These are phyloP conservation scores for Musca domestica DNA, from an alignment of 1,140 invertebrate genomes.

Conservation along the genomic window DNA sequence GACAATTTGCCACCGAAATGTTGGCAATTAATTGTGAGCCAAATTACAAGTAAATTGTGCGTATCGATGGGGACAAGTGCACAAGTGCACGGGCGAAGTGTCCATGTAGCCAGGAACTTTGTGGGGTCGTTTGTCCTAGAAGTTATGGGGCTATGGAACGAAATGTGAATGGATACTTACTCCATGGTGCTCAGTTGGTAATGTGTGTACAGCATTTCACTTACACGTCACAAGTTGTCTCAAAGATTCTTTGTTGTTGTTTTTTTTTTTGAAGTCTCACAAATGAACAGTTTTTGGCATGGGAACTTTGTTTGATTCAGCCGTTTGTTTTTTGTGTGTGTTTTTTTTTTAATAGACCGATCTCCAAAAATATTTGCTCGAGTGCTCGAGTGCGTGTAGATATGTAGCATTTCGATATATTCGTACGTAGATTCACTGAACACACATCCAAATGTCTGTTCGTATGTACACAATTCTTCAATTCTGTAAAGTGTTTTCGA, in stretches of 20 bases:
- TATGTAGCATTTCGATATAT: neutral
- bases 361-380: constrained; percentile 16
- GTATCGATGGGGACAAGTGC: neutral
- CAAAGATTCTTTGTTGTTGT: too few relatives aligned
- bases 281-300: too few relatives aligned
- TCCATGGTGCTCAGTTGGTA: too few relatives aligned
- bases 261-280: too few relatives aligned
- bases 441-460: neutral
- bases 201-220: too few relatives aligned
- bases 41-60: constrained; percentile 10
- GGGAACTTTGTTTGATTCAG: neutral
- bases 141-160: too few relatives aligned
- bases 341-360: constrained; percentile 1
- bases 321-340: constrained; percentile 6
- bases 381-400: neutral
- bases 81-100: neutral
- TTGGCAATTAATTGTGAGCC: constrained; percentile 14
- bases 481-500: neutral
- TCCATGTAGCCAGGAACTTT: neutral
- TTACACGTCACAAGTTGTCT: too few relatives aligned
- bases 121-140: too few relatives aligned
- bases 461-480: neutral
- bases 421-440: neutral
- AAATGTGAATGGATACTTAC: too few relatives aligned
- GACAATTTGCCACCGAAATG: constrained; percentile 12